Evolutionary conservation across 2,113 vertebrate species (phyloP), one percentile per base, ranked within the genome.

Genomic region (Indicator maculatus): DNA sequence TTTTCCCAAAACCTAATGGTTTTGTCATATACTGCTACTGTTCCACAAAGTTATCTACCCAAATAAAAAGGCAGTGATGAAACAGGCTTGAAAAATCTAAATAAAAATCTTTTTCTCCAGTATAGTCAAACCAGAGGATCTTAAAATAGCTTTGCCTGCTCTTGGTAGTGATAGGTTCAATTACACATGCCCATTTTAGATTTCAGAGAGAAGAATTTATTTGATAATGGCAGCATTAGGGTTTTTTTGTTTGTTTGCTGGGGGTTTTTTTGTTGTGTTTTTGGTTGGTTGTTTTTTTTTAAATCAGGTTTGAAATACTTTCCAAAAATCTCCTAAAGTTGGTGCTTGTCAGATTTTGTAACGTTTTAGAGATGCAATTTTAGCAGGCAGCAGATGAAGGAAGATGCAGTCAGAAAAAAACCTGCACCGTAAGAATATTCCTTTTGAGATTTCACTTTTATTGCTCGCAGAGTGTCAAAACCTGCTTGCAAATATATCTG

Each of bases 71-170:
- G 64, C 36, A 89, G 60, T 33, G 59, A 45, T 13, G n/a, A 85
- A 89, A 72, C 6, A 45, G 33, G 33, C 58, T 67, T 86, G 60
- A 58, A 95, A 93, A 81, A 78, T 61, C 70, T 73, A 86, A 91
- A 86, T 58, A 75, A 80, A 73, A 89, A 81, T 11, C 5, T 31
- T 89, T 83, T 88, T 75, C 45, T 83, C 12, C 58, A 38, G 30
- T n/a, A 45, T 0, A 93, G 58, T 88, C n/a, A 88, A 64, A 67
- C 58, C 6, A 21, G 21, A 80, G n/a, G 30, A 88, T 36, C 85
- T 90, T 88, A 95, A 91, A 96, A 96, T 86, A 88, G 85, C 89
- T 65, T 77, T 61, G 38, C 64, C 85, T 95, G 55, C 73, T 91
- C 47, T 56, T 38, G 9, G 33, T 66, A 89, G 39, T 72, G 88